Conservation (phyloP, 2,888 invertebrate species). For the Eilema depressum region DNA sequence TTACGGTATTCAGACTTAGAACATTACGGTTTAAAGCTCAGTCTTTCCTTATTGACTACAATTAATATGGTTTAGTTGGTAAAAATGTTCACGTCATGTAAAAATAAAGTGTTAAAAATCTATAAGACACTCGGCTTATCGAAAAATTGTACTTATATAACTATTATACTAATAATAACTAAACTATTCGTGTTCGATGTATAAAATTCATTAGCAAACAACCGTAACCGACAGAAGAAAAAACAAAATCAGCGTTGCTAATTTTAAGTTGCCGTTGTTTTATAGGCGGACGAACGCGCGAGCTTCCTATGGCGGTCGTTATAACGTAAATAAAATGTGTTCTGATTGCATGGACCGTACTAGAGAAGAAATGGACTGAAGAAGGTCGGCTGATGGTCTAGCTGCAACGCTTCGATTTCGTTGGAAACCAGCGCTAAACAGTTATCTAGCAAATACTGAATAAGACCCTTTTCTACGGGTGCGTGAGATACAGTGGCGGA, state of each 20-base stretch:
- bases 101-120: neutral
- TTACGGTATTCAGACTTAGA: slow-evolving; percentile 33
- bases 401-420: no score
- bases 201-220: neutral
- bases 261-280: neutral
- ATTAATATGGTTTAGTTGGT: slow-evolving; percentile 11
- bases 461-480: no score
- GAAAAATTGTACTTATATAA: neutral
- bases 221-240: neutral
- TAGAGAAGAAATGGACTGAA: no score
- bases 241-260: neutral
- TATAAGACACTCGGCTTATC: neutral
- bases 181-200: slow-evolving; percentile 10
- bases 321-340: neutral
- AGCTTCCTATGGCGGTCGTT: neutral
- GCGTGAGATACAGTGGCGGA: no score
- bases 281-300: neutral
- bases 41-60: slow-evolving; percentile 40
- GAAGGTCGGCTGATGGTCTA: no score
- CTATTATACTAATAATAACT: no score
- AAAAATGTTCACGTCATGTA: neutral
- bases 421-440: no score
- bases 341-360: neutral
- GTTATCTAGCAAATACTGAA: no score
- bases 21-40: slow-evolving; percentile 38